Percentiles rank a stretch among this genome's conserved stretches.
Conservation (phyloP, 2,113 vertebrate species). For the Atherinomorus stipes region DNA sequence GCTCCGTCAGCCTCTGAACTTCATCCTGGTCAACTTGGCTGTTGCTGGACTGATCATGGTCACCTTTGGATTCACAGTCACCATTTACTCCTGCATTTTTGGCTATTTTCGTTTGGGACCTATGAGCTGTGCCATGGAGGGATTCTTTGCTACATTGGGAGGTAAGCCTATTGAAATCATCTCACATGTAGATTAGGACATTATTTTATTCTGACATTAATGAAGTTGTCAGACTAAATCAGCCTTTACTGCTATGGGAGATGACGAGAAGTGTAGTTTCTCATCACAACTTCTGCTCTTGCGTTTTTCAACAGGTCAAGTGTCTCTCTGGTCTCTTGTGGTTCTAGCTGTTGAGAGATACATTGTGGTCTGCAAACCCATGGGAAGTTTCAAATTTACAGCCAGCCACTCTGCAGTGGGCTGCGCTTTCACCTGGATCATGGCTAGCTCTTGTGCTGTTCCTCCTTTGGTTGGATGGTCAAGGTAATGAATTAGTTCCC, state of each 20-base stretch:
- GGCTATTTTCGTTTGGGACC: slow-evolving; percentile 82
- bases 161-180: slow-evolving; percentile 58
- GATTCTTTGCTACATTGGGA: slow-evolving; percentile 85
- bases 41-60: slow-evolving; percentile 84
- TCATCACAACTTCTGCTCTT: not conserved
- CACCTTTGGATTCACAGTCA: slow-evolving; percentile 82
- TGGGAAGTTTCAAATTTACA: slow-evolving; percentile 85
- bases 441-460: slow-evolving; percentile 76
- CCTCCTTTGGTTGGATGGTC: slow-evolving; percentile 85
- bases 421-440: slow-evolving; percentile 82
- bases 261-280: not conserved
- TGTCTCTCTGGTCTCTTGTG: slow-evolving; percentile 84
- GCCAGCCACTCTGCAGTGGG: slow-evolving; percentile 69
- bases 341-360: slow-evolving; percentile 85
- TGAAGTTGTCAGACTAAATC: not conserved
- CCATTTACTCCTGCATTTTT: slow-evolving; percentile 72
- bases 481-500: slow-evolving; percentile 64
- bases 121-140: slow-evolving; percentile 74
- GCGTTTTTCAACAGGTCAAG: slow-evolving; percentile 69
- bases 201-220: not conserved
- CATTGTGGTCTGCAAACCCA: slow-evolving; percentile 85
- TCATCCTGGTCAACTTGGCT: slow-evolving; percentile 84
- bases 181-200: not conserved
- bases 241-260: too few species aligned
- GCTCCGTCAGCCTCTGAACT: too few species aligned